Evolutionary conservation across 2,888 invertebrate species (phyloP).

Genomic region (Drosophila borborema): DNA sequence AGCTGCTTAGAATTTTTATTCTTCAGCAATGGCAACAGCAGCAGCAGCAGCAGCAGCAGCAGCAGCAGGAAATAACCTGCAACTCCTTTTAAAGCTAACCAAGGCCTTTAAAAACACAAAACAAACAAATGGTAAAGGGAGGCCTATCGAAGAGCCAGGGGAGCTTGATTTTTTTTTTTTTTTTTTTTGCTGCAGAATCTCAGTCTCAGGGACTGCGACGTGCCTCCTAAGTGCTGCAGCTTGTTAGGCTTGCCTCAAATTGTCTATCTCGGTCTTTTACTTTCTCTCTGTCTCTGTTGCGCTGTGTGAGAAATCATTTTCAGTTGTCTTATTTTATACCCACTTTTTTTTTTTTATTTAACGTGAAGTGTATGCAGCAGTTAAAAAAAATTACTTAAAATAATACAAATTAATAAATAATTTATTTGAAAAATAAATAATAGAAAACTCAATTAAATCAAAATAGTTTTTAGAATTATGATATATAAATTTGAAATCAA

Average conservation of each 20-base stretch:
- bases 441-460: neutral
- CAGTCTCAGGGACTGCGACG: constrained; percentile 19
- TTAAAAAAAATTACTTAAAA: neutral
- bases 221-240: constrained; percentile 61
- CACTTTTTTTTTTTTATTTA: neutral
- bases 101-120: constrained; percentile 52
- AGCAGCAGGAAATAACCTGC: constrained; percentile 76
- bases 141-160: neutral
- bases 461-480: neutral
- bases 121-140: constrained; percentile 33
- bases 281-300: constrained; percentile 48
- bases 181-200: constrained; percentile 30
- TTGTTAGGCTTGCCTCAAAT: constrained; percentile 66
- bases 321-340: constrained; percentile 56
- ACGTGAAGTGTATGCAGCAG: neutral
- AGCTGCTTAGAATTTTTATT: constrained; percentile 70
- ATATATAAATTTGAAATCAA: no score
- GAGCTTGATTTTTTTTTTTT: neutral
- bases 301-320: constrained; percentile 77
- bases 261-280: constrained; percentile 21
- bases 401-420: neutral
- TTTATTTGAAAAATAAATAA: neutral
- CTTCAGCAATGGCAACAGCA: constrained; percentile 49
- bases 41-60: constrained; percentile 53
- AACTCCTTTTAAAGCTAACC: constrained; percentile 78